Conservation (phyloP, 2,113 vertebrate genomes). For the Platysternon megacephalum region DNA sequence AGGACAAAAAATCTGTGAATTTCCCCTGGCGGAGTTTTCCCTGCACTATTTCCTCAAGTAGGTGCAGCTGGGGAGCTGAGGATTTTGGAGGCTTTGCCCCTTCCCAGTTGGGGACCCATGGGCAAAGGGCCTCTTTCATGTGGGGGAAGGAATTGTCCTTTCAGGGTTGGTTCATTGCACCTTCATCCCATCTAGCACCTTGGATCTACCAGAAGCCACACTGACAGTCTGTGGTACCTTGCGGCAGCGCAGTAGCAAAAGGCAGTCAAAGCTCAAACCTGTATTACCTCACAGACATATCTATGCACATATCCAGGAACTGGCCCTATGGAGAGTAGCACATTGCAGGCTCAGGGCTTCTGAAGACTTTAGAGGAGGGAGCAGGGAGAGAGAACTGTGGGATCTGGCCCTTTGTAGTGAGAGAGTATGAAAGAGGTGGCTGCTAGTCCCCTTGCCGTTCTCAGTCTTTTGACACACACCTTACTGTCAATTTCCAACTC, state of each 20-base stretch:
- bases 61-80: neutral
- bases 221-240: no score
- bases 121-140: neutral
- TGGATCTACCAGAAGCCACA: neutral
- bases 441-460: neutral
- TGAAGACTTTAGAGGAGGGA: no score
- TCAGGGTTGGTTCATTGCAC: neutral
- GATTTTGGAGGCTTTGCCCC: neutral
- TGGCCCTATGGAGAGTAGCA: neutral
- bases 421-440: neutral
- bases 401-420: neutral
- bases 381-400: neutral
- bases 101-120: neutral
- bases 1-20: fast-evolving
- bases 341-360: no score
- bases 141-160: neutral
- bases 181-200: neutral
- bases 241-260: neutral
- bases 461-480: fast-evolving
- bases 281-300: neutral
- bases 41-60: fast-evolving
- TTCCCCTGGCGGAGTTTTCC: neutral
- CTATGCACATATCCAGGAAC: neutral
- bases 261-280: neutral
- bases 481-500: neutral